Base-by-base conservation (phyloP, 2,888 invertebrate genomes). In the Acrocyrtus sp. region DNA sequence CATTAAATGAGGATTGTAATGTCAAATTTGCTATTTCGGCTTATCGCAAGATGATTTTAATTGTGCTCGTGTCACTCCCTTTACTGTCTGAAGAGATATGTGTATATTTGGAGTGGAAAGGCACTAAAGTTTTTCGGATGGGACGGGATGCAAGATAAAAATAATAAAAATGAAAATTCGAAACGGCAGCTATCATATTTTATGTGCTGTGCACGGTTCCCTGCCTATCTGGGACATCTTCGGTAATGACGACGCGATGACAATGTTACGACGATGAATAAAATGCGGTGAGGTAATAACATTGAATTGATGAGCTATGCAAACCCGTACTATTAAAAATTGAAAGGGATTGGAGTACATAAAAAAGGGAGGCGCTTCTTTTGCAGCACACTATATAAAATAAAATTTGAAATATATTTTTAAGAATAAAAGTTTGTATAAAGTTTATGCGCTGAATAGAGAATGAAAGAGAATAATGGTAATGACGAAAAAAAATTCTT, bases 221-320 rank as follows among this genome's bases (percentile, higher is more conserved):
- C 29, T 47, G 53, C 43, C 27, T 66, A 72, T 60, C 60, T 72
- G 39, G 72, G 72, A 66, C 72, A 70, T 43, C 39, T 48, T 57
- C 43, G 56, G 48, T 54, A 41, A 65, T 54, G 34, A 57, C 54
- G 17, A 43, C 51, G 17, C 50, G 50, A 22, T 50, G 50, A 50
- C 21, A 10, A 50, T 50, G 50, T 22, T 50, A 19, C 21, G 21
- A 21, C 10, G 22, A 5, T 34, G 34, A 34, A 34, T 34, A 34
- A 5, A 8, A 34, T 15, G 50, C 26, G 51, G 61, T 72, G 72
- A 72, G 61, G 72, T 72, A 66, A 66, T 66, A 72, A 72, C 72
- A 72, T 72, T 72, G 72, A 72, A 72, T 43, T 72, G 39, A 34
- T 34, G 34, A 12, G 34, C 34, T n/a, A 34, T 34, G n/a, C n/a